Evolutionary conservation across 2,888 invertebrate genomes (phyloP).

Genomic region (Galerucella pusilla): DNA sequence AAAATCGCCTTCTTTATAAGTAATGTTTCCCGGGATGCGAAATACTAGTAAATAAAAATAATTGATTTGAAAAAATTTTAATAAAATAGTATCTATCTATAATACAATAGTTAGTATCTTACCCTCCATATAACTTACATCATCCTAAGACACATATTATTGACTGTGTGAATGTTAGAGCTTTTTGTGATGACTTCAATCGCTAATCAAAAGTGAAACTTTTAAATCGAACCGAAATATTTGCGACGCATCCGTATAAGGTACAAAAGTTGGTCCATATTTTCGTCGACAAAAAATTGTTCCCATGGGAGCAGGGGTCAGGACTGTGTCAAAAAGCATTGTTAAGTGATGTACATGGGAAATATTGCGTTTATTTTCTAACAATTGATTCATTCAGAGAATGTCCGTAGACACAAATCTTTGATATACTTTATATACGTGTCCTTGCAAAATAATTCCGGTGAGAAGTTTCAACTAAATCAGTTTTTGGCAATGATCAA

Average conservation of each 20-base stretch:
- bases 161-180: neutral
- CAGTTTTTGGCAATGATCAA: neutral
- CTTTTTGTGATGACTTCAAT: conserved; percentile 3
- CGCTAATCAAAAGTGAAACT: conserved; percentile 1
- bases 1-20: too few relatives aligned
- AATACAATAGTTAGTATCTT: too few relatives aligned
- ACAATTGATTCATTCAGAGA: conserved; percentile 23
- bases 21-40: too few relatives aligned
- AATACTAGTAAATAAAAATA: too few relatives aligned
- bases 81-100: too few relatives aligned
- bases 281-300: conserved; percentile 22
- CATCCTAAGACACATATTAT: too few relatives aligned
- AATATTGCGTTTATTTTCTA: conserved; percentile 20
- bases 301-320: conserved; percentile 29
- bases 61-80: too few relatives aligned
- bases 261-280: conserved; percentile 16
- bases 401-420: conserved; percentile 21
- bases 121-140: too few relatives aligned
- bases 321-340: conserved; percentile 26
- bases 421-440: neutral
- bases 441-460: conserved; percentile 2
- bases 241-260: conserved; percentile 2
- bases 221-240: neutral
- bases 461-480: neutral
- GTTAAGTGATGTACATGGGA: conserved; percentile 30